A percentile compares a stretch with the other conserved stretches of the same genome.
These are phyloP conservation scores for Heliconius hortense DNA, from an alignment of 2,888 invertebrate genomes.

Conservation along the genomic window DNA sequence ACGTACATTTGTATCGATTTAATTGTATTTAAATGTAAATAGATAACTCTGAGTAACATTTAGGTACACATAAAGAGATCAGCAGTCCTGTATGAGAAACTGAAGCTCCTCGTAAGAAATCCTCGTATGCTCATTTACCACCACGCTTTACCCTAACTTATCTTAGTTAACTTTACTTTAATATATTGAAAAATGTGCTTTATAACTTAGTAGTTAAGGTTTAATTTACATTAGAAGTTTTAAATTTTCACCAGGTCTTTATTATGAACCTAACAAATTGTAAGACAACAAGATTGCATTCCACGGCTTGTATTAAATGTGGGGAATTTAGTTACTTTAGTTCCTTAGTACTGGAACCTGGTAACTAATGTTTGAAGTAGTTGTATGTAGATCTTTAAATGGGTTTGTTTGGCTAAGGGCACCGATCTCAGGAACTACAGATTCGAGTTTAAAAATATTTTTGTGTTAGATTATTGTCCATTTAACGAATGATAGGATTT, in stretches of 20 bases:
- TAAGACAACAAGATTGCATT: constrained; percentile 19
- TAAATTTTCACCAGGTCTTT: neutral
- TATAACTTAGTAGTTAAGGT: neutral
- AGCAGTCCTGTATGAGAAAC: neutral
- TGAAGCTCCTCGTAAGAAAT: neutral
- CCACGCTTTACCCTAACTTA: neutral
- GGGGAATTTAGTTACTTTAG: neutral
- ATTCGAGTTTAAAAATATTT: no score
- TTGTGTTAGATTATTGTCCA: no score
- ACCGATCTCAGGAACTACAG: no score
- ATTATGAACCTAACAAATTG: constrained; percentile 13
- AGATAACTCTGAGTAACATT: neutral
- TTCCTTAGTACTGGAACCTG: neutral
- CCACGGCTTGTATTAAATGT: constrained; percentile 19
- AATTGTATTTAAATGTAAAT: neutral
- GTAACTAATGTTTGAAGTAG: neutral
- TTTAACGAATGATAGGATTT: no score
- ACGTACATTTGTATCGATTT: neutral
- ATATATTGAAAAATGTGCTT: neutral
- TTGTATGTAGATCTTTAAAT: no score
- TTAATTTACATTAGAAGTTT: neutral
- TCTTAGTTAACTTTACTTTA: neutral
- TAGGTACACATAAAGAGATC: neutral
- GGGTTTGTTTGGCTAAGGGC: no score
- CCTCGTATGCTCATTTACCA: constrained; percentile 6